Evolutionary conservation across 2,113 vertebrate species (phyloP).

Genomic region (Tylochromis polylepis): DNA sequence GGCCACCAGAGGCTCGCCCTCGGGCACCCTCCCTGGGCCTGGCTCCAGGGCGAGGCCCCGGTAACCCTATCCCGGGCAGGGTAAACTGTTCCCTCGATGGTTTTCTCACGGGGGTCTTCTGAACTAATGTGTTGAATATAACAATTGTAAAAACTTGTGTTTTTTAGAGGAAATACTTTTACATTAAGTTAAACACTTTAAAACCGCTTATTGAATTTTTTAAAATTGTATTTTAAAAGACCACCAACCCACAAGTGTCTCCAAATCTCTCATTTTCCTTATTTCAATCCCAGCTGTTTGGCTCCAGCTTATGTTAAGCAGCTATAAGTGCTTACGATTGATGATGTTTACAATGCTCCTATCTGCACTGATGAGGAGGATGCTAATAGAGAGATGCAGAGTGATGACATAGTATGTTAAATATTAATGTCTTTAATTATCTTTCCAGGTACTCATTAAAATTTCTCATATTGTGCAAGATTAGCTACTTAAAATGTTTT

Average conservation of each 20-base stretch:
- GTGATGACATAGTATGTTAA: not conserved
- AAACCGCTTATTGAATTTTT: too few species aligned
- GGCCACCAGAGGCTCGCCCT: too few species aligned
- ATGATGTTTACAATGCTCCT: not conserved
- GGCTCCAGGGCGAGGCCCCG: too few species aligned
- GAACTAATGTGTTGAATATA: too few species aligned
- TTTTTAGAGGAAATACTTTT: too few species aligned
- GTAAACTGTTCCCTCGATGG: too few species aligned
- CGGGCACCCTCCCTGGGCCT: too few species aligned
- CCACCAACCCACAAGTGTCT: not conserved
- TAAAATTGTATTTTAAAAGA: too few species aligned
- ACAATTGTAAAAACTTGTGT: too few species aligned
- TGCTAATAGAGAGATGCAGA: fast-evolving
- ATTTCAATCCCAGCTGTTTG: not conserved
- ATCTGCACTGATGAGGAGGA: not conserved
- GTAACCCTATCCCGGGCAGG: too few species aligned
- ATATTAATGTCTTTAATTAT: not conserved
- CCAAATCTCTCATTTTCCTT: not conserved
- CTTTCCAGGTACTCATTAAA: not conserved
- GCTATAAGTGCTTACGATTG: not conserved
- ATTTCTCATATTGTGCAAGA: not conserved
- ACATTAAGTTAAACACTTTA: too few species aligned
- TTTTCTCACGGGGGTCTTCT: too few species aligned
- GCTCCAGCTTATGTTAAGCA: not conserved
- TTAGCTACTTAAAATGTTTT: not conserved